Evolutionary conservation across 2,888 invertebrate species (phyloP).

Genomic region (Orthonevra nobilis): DNA sequence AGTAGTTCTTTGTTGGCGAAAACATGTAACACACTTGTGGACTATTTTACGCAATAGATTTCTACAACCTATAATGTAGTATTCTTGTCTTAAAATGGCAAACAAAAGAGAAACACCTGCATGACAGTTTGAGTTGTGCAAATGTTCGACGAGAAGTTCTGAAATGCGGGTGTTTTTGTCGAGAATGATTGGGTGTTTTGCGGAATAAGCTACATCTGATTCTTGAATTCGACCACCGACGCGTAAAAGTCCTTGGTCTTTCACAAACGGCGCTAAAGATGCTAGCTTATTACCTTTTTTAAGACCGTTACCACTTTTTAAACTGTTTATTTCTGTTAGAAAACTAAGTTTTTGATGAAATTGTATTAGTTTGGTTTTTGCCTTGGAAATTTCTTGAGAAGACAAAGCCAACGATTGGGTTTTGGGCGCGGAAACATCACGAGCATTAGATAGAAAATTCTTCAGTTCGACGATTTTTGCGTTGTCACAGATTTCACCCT

Average conservation of each 20-base stretch:
- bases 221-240: slow-evolving; percentile 3
- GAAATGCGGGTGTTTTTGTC: not conserved
- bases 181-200: not conserved
- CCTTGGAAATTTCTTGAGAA: not conserved
- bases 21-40: slow-evolving; percentile 3
- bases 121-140: no score
- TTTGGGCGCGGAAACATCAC: no score
- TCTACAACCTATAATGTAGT: not conserved
- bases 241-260: not conserved
- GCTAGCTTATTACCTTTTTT: not conserved
- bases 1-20: slow-evolving; percentile 1
- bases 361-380: not conserved
- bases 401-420: no score
- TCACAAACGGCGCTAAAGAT: not conserved
- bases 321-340: not conserved
- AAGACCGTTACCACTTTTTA: not conserved
- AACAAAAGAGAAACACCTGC: not conserved
- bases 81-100: not conserved
- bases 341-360: not conserved
- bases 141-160: not conserved
- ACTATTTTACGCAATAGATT: not conserved
- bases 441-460: no score
- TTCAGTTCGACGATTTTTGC: no score
- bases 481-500: no score
- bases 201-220: not conserved